Evolutionary conservation across 2,888 invertebrate genomes (phyloP), one percentile per base, ranked within the genome.

Genomic region (Stenotaenia linearis): DNA sequence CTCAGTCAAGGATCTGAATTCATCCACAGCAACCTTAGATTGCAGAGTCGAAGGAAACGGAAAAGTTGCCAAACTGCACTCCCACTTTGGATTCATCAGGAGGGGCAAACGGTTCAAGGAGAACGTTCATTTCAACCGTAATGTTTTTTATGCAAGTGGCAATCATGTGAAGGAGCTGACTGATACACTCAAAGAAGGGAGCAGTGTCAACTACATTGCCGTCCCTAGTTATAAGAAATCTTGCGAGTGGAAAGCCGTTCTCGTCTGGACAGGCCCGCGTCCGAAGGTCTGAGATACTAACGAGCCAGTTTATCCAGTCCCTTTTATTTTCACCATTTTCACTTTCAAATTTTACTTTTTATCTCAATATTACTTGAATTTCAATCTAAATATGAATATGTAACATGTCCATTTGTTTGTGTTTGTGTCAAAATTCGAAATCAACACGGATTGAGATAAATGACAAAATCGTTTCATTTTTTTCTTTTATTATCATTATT

Each of bases 111-210:
- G 45, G 56, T 78, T 78, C 28, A 78, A 78, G 28, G 78, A 78
- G 28, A 78, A 78, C 28, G 78, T 78, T 50, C 78, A 78, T 21
- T 78, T 78, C 78, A 78, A 78, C 21, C 78, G 78, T 2, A 78
- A 78, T 56, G 78, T 78, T 23, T 78, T 78, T 50, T 78, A 78
- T 28, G 78, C 78, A 23, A 56, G 56, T 50, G 78, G 78, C 23
- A 78, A 78, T 50, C 78, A 56, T 40, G 78, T 78, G 3, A 78
- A 78, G 32, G 78, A 78, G 50, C 78, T 78, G 23, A 78, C 78
- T 18, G 78, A 78, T 28, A 35, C 35, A 21, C 78, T 78, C 6
- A 78, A 78, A 35, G 78, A 78, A 32, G 78, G 78, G 18, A 78
- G 78, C 32, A 78, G 40, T 15, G 78, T 78, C 56, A 78, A 78